Evolutionary conservation across 1,140 invertebrate species (phyloP).

Genomic region (Caenorhabditis elegans): WBcel235 BX284606.5:5102501-5103000

Average conservation of each 20-base stretch:
- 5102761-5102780: constrained; percentile 59
- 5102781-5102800: constrained; percentile 49
- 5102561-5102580: constrained; percentile 23
- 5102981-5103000: constrained; percentile 34
- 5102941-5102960: constrained; percentile 51
- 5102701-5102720: constrained; percentile 52
- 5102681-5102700: constrained; percentile 59
- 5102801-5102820: constrained; percentile 60
- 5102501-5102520: constrained; percentile 55
- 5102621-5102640: constrained; percentile 49
- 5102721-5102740: constrained; percentile 57
- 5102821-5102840: constrained; percentile 57
- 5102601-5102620: constrained; percentile 55
- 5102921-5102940: constrained; percentile 55
- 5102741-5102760: constrained; percentile 43
- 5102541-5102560: constrained; percentile 41
- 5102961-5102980: constrained; percentile 54
- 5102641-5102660: constrained; percentile 52
- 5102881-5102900: constrained; percentile 54
- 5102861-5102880: constrained; percentile 58
- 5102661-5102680: constrained; percentile 59
- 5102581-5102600: constrained; percentile 41
- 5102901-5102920: constrained; percentile 47
- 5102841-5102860: constrained; percentile 53
- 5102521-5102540: constrained; percentile 56